Evolutionary conservation across 2,797 vertebrate genomes (phyloP).

Genomic region (Prunella strophiata): DNA sequence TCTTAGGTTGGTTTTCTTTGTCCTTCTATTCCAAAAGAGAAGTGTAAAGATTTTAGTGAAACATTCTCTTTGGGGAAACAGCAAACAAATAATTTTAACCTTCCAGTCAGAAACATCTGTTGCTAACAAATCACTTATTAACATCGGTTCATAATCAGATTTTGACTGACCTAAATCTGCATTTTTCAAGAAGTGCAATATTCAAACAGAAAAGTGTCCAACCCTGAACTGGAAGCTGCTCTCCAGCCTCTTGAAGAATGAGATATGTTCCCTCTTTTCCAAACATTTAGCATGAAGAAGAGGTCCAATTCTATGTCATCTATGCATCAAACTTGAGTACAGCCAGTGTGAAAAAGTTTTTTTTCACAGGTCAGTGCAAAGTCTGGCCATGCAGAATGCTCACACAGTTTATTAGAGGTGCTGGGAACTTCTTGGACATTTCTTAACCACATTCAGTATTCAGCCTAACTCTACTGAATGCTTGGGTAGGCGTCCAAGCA

Average conservation of each 20-base stretch:
- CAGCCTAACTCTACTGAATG: not conserved
- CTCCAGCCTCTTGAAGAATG: not conserved
- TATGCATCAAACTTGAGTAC: not conserved
- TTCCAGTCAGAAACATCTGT: not conserved
- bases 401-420: not conserved
- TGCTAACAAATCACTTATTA: conserved; percentile 2
- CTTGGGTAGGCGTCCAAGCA: not conserved
- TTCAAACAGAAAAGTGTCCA: not conserved
- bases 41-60: conserved; percentile 26
- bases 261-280: not conserved
- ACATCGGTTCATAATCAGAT: not conserved
- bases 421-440: not conserved
- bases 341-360: not conserved
- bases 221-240: not conserved
- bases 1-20: not conserved
- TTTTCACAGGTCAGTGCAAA: not conserved
- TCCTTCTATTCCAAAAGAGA: not conserved
- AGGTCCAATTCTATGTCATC: not conserved
- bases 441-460: not conserved
- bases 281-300: not conserved
- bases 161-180: not conserved
- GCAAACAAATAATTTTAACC: not conserved
- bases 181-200: not conserved
- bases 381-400: not conserved
- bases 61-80: not conserved